These are phyloP conservation scores for Prochilodus magdalenae DNA, from an alignment of 2,113 vertebrate species.

Conservation along the genomic window DNA sequence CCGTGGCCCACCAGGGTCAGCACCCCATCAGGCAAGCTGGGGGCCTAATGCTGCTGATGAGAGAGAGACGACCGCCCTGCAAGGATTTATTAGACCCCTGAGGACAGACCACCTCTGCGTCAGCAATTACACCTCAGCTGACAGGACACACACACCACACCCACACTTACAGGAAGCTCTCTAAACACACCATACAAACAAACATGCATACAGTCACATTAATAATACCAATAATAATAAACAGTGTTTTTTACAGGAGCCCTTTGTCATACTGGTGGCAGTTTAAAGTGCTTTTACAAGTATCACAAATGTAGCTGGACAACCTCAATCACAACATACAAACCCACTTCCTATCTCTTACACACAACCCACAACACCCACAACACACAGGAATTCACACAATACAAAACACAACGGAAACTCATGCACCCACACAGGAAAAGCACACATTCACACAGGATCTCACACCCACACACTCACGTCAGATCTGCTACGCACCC, in stretches of 20 bases:
- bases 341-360: too few species aligned
- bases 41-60: conserved; percentile 81
- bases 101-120: conserved; percentile 71
- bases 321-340: conserved; percentile 5
- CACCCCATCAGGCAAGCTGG: conserved; percentile 76
- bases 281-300: too few species aligned
- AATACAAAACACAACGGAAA: conserved; percentile 11
- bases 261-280: too few species aligned
- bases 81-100: conserved; percentile 62
- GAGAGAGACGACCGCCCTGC: conserved; percentile 66
- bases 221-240: too few species aligned
- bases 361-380: too few species aligned
- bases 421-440: conserved; percentile 22
- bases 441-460: conserved; percentile 26
- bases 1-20: conserved; percentile 69
- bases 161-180: conserved; percentile 30
- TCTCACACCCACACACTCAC: conserved; percentile 21
- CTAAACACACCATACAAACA: conserved; percentile 37
- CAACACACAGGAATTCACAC: not conserved
- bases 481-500: not conserved
- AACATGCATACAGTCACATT: not conserved
- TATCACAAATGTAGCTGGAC: not conserved
- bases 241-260: too few species aligned
- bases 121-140: conserved; percentile 77
- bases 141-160: conserved; percentile 70